These are phyloP conservation scores for Drosophila ochracea DNA, from an alignment of 2,888 invertebrate genomes.

Conservation along the genomic window DNA sequence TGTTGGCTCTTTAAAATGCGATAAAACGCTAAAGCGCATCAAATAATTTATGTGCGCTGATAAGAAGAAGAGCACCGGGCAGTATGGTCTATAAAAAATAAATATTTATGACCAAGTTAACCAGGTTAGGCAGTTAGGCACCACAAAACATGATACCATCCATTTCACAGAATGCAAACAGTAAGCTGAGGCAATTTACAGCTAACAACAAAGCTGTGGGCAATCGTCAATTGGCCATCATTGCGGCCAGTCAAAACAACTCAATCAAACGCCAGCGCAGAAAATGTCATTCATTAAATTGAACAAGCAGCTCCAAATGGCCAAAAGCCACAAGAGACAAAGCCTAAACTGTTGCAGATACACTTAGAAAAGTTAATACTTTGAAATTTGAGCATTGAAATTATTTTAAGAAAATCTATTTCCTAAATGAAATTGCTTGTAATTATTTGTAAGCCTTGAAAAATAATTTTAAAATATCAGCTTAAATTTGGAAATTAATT, in stretches of 20 bases:
- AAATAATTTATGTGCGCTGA: constrained; percentile 68
- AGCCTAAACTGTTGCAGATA: constrained; percentile 43
- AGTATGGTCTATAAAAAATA: constrained; percentile 37
- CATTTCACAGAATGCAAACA: constrained; percentile 16
- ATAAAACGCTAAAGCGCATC: constrained; percentile 77
- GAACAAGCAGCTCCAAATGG: constrained; percentile 63
- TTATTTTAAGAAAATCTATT: neutral
- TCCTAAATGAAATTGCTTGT: neutral
- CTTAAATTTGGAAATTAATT: neutral
- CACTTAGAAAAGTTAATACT: neutral
- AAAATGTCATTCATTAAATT: constrained; percentile 76
- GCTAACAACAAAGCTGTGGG: constrained; percentile 57
- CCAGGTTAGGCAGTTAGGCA: constrained; percentile 14
- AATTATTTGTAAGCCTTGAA: neutral
- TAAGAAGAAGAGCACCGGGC: constrained; percentile 55
- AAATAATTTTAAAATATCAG: no score
- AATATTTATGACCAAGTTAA: constrained; percentile 53
- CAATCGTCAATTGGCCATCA: constrained; percentile 66
- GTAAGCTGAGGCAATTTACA: constrained; percentile 34
- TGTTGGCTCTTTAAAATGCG: constrained; percentile 70
- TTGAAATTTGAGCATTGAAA: neutral
- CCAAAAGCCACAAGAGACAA: constrained; percentile 52
- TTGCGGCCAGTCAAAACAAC: constrained; percentile 70
- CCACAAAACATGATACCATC: constrained; percentile 16
- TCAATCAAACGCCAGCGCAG: constrained; percentile 69